A percentile compares a stretch with the other conserved stretches of the same genome.
Evolutionary conservation across 2,797 vertebrate genomes (phyloP).

Genomic region (Protonibea diacanthus): DNA sequence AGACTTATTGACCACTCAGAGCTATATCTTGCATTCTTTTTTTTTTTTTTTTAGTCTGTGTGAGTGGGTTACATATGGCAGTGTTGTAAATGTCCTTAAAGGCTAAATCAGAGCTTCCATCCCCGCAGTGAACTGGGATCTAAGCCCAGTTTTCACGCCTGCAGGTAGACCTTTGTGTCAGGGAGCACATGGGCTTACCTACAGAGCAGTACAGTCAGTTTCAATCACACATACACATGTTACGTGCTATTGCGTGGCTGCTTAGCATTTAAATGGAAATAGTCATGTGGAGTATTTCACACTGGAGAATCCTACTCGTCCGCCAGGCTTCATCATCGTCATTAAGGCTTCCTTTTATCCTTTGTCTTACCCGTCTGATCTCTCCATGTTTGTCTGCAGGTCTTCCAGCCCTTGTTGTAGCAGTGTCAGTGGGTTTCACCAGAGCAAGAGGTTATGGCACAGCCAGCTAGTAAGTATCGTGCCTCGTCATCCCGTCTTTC

Average conservation of each 20-base stretch:
- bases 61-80: neutral
- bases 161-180: constrained; percentile 25
- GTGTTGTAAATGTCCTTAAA: neutral
- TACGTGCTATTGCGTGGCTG: constrained; percentile 53
- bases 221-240: constrained; percentile 45
- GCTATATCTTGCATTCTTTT: constrained; percentile 39
- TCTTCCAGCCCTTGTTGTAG: constrained; percentile 96
- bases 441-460: constrained; percentile 98
- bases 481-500: neutral
- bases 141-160: constrained; percentile 24
- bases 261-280: constrained; percentile 58
- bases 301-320: constrained; percentile 33
- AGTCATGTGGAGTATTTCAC: constrained; percentile 27
- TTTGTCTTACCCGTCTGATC: constrained; percentile 48
- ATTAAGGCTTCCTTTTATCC: constrained; percentile 41
- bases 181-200: constrained; percentile 16
- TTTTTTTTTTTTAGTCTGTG: neutral
- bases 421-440: constrained; percentile 98
- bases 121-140: constrained; percentile 14
- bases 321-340: constrained; percentile 8
- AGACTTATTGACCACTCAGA: constrained; percentile 55
- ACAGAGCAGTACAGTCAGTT: constrained; percentile 39
- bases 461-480: constrained; percentile 93
- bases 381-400: constrained; percentile 81
- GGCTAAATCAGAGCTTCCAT: constrained; percentile 7